Evolutionary conservation across 2,888 invertebrate genomes (phyloP).

Genomic region (Xiphydria camelus): DNA sequence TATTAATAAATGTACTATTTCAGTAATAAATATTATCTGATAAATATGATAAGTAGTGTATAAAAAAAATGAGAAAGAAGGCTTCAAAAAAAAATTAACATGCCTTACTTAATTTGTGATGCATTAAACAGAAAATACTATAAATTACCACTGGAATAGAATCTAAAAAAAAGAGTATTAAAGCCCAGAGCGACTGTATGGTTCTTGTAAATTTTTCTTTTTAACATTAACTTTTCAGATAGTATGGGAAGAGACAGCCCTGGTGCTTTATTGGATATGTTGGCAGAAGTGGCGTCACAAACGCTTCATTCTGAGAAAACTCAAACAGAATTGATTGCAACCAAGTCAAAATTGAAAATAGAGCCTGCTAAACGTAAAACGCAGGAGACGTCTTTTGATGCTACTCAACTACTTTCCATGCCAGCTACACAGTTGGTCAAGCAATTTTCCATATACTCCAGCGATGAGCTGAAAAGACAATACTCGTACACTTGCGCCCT

Average conservation of each 20-base stretch:
- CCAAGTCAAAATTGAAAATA: slow-evolving; percentile 13
- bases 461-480: slow-evolving; percentile 61
- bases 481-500: slow-evolving; percentile 61
- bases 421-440: slow-evolving; percentile 59
- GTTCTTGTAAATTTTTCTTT: too few species aligned
- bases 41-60: too few species aligned
- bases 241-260: slow-evolving; percentile 49
- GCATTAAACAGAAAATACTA: too few species aligned
- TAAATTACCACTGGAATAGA: too few species aligned
- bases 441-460: slow-evolving; percentile 59
- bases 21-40: too few species aligned
- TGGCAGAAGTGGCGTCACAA: slow-evolving; percentile 63
- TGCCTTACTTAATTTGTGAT: too few species aligned
- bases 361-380: slow-evolving; percentile 33
- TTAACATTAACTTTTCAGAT: slow-evolving; percentile 35
- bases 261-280: slow-evolving; percentile 58
- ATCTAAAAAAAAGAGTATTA: too few species aligned
- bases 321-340: slow-evolving; percentile 27
- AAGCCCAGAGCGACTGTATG: too few species aligned
- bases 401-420: slow-evolving; percentile 49
- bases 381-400: slow-evolving; percentile 33
- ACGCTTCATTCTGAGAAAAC: slow-evolving; percentile 55
- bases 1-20: too few species aligned
- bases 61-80: too few species aligned
- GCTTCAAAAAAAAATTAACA: too few species aligned